phyloP scores from a whole-genome alignment of 23 tunicate species.

The Phallusia fumigata region DNA sequence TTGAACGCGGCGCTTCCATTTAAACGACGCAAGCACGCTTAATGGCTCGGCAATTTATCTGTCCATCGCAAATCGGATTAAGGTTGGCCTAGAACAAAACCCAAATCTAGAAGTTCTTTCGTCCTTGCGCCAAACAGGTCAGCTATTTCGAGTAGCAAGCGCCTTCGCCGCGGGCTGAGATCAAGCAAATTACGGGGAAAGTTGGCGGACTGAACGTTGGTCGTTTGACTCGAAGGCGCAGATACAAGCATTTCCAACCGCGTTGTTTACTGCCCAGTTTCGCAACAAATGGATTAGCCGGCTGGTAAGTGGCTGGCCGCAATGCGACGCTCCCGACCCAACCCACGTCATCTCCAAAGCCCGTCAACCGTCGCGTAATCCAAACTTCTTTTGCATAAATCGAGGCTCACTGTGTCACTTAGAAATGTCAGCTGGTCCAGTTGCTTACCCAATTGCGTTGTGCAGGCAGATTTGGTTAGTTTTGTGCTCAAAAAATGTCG shows the following conservation, averaged over 20 bases:
- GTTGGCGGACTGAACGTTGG: background rate
- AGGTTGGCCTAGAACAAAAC: background rate
- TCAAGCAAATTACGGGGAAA: background rate
- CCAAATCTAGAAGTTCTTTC: background rate
- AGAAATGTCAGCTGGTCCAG: too few species aligned
- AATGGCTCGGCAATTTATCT: constrained; percentile 7
- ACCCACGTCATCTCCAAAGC: too few species aligned
- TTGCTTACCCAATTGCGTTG: too few species aligned
- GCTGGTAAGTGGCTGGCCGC: background rate
- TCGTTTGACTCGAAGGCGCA: background rate
- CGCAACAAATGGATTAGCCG: background rate
- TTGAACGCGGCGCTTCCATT: constrained; percentile 1
- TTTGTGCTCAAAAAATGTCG: too few species aligned
- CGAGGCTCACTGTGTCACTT: too few species aligned
- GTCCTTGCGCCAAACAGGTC: background rate
- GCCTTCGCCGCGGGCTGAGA: constrained; percentile 8
- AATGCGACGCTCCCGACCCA: too few species aligned
- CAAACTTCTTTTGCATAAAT: too few species aligned
- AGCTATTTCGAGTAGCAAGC: background rate
- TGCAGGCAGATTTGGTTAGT: too few species aligned
- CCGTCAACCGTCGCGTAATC: too few species aligned
- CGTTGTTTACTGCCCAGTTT: constrained; percentile 3
- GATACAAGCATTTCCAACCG: background rate
- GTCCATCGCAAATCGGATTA: background rate
- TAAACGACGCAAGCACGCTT: background rate